Evolutionary conservation across 2,113 vertebrate genomes (phyloP), one percentile per base, ranked within the genome.

Genomic region (Antigone vipio): DNA sequence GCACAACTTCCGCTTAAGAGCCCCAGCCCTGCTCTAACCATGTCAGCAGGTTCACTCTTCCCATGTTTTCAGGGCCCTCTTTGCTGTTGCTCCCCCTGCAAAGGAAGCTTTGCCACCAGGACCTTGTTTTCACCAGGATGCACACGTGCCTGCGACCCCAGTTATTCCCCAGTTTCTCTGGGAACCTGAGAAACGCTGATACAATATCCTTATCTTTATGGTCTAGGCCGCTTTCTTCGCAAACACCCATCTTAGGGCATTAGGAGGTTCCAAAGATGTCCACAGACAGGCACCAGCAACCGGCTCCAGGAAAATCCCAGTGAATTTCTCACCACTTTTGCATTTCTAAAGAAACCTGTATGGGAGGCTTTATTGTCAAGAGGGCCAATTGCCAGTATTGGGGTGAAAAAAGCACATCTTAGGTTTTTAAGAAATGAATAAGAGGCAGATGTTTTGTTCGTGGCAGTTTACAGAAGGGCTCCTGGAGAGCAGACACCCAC

Each of bases 361-460:
- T 4, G 14, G 19, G 26, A 66, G 11, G 22, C 42, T 60, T 78
- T 7, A n/a, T 2, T 20, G 35, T 14, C 44, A 14, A 27, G 47
- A 49, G 42, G 58, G 50, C 12, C 19, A 32, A n/a, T 20, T 16
- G 34, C 9, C 23, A 24, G 15, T 6, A 29, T 12, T 8, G 13
- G 27, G n/a, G 52, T 35, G 30, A 56, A 29, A 55, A 80, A 21
- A 44, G 16, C 42, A 14, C 42, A 56, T n/a, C 38, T 17, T 15
- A 1, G 19, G 42, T 7, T 62, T 49, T 49, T 40, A 40, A 52
- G 68, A 10, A 35, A 44, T 16, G 11, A 44, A 22, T 5, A 29
- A 29, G 47, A 38, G 15, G 38, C 35, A 73, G 26, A 7, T 2
- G 2, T 19, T 30, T 27, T 50, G 50, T 2, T 34, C 0, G 0